Conservation (phyloP, 2,888 invertebrate genomes). For the Mesorhabditis sp. region DNA sequence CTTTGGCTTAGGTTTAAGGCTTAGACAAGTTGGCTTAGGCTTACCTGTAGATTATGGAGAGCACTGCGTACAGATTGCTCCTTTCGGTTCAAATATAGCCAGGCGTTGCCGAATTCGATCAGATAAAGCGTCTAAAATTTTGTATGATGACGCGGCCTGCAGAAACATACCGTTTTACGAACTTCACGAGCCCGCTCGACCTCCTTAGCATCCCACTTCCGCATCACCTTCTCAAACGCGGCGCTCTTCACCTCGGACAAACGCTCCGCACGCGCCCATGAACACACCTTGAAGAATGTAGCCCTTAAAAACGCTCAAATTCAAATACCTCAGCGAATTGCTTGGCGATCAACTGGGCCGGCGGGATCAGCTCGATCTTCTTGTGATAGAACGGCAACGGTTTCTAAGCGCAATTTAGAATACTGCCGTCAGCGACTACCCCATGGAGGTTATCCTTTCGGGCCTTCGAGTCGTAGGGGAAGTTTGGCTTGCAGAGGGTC, state of each 20-base stretch:
- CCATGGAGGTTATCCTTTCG: conserved; percentile 18
- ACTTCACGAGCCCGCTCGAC: neutral
- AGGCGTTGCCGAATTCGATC: neutral
- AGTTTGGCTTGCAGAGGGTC: neutral
- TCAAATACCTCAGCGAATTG: conserved; percentile 21
- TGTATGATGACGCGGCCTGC: neutral
- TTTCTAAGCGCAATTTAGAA: conserved; percentile 12
- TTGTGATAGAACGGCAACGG: conserved; percentile 10
- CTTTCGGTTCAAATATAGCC: neutral
- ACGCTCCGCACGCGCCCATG: neutral
- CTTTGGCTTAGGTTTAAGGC: neutral
- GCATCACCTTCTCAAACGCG: neutral
- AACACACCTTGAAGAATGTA: neutral
- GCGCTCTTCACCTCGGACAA: neutral
- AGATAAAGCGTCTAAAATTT: neutral
- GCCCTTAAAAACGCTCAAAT: neutral
- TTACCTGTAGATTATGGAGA: neutral
- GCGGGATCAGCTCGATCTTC: conserved; percentile 16
- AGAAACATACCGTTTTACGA: neutral
- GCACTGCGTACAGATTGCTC: neutral
- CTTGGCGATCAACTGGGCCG: conserved; percentile 22
- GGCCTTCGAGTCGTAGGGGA: conserved; percentile 14
- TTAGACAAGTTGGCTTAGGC: neutral
- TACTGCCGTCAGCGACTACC: conserved; percentile 10
- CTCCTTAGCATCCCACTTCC: neutral